These are phyloP conservation scores for Daphoenositta chrysoptera DNA, from an alignment of 2,113 vertebrate species.

Conservation along the genomic window DNA sequence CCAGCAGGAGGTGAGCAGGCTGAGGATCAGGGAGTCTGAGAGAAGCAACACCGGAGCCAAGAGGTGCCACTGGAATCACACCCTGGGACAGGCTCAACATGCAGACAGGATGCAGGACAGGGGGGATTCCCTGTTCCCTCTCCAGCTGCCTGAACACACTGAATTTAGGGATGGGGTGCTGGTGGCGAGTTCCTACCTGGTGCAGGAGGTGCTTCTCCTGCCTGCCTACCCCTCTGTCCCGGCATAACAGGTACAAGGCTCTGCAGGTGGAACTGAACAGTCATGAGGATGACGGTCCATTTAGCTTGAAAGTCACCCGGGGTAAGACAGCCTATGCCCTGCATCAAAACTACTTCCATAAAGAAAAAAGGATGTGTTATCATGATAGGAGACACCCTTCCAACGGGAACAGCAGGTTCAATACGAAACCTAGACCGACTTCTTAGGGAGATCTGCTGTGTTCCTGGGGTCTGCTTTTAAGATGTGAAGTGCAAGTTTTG, in stretches of 20 bases:
- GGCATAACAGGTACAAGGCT: accelerated
- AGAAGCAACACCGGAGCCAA: accelerated
- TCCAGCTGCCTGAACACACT: neutral
- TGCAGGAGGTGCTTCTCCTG: neutral
- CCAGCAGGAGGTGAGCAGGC: neutral
- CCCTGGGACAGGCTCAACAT: neutral
- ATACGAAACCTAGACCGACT: neutral
- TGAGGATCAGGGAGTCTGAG: neutral
- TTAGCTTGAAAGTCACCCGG: neutral
- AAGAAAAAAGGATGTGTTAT: neutral
- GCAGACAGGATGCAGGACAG: neutral
- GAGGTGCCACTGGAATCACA: neutral
- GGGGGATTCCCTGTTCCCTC: no score
- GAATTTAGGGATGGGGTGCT: no score
- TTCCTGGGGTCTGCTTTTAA: neutral
- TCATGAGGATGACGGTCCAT: neutral
- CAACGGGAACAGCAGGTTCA: neutral
- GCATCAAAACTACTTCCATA: neutral
- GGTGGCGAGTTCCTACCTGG: neutral
- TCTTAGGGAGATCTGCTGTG: neutral
- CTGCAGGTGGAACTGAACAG: neutral
- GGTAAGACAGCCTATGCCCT: neutral
- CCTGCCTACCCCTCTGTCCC: accelerated
- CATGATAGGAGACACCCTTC: neutral
- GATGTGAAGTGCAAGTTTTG: neutral